Percentiles rank a stretch among this genome's conserved stretches.
phyloP scores from a whole-genome alignment of 2,113 vertebrate species.

The Siphamia tubifer region DNA sequence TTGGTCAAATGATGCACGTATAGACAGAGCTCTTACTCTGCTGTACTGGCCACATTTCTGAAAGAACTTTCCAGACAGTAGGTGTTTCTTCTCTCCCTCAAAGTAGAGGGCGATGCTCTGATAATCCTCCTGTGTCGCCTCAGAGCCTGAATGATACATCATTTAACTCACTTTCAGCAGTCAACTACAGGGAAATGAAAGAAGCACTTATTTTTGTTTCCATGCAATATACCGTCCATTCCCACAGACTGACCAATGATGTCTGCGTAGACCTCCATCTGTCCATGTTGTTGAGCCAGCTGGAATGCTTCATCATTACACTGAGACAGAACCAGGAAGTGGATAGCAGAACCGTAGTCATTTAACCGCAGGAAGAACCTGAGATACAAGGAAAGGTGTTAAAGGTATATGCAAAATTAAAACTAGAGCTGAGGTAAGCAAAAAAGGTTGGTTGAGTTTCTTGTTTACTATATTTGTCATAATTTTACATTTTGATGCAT shows the following conservation, averaged over 20 bases:
- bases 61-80: slow-evolving; percentile 96
- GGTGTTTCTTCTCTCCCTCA: slow-evolving; percentile 93
- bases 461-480: no score
- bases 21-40: slow-evolving; percentile 77
- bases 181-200: no score
- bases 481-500: no score
- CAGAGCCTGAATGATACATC: slow-evolving; percentile 81
- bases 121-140: slow-evolving; percentile 90
- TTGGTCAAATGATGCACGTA: neutral
- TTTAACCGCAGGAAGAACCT: slow-evolving; percentile 93
- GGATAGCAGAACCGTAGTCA: slow-evolving; percentile 96
- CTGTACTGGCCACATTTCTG: slow-evolving; percentile 92
- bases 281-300: slow-evolving; percentile 94
- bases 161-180: no score
- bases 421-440: neutral
- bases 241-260: slow-evolving; percentile 87
- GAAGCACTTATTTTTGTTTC: no score
- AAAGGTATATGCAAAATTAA: neutral
- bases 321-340: slow-evolving; percentile 94
- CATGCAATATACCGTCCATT: no score
- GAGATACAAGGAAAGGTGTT: neutral
- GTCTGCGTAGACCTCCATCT: slow-evolving; percentile 98
- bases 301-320: slow-evolving; percentile 97
- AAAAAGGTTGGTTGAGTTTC: neutral
- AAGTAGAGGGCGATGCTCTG: slow-evolving; percentile 98